Evolutionary conservation across 2,888 invertebrate species (phyloP).

Genomic region (Romanomermis culicivorax): DNA sequence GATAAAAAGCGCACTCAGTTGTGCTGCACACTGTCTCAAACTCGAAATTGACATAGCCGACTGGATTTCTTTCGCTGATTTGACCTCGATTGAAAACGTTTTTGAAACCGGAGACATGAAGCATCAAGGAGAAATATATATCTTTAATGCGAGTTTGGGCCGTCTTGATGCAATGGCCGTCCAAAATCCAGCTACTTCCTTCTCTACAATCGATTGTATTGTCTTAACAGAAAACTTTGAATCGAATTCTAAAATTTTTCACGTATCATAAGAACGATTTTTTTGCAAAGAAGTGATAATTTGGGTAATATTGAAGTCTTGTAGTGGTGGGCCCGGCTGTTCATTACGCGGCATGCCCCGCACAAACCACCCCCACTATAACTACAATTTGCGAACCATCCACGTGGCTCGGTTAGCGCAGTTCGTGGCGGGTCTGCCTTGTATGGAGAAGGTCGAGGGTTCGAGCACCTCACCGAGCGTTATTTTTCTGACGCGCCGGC

Average conservation of each 20-base stretch:
- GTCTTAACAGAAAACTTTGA: not conserved
- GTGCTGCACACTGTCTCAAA: conserved; percentile 37
- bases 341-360: no score
- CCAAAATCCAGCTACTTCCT: conserved; percentile 35
- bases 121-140: conserved; percentile 34
- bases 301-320: no score
- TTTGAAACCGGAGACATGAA: conserved; percentile 32
- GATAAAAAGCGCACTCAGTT: conserved; percentile 35
- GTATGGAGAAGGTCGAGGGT: no score
- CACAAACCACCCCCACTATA: no score
- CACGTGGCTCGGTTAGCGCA: no score
- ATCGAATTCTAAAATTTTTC: not conserved
- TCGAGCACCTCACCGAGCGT: no score
- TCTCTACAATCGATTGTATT: conserved; percentile 24
- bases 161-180: conserved; percentile 34
- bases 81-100: conserved; percentile 22
- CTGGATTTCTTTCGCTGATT: conserved; percentile 24
- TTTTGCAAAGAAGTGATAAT: no score
- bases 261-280: no score
- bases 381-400: no score
- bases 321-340: no score
- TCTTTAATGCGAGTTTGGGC: conserved; percentile 35
- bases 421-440: no score
- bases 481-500: no score
- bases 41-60: conserved; percentile 35